These are phyloP conservation scores for Myiagra hebetior DNA, from an alignment of 2,113 vertebrate species.

Conservation along the genomic window DNA sequence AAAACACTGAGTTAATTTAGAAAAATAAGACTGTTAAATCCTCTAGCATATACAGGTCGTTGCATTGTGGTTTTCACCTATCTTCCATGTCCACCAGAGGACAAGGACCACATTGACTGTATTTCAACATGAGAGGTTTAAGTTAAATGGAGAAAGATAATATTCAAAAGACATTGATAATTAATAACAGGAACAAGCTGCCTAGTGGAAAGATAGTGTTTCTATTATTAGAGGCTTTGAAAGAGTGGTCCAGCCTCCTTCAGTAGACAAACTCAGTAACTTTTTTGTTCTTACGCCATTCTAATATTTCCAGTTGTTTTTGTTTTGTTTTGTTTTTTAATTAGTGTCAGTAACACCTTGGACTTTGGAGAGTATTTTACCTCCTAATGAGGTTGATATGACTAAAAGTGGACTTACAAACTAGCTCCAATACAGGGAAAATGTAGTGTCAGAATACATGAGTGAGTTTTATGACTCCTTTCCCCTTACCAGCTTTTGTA, in stretches of 20 bases:
- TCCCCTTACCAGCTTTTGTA: neutral
- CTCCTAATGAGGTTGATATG: neutral
- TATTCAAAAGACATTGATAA: neutral
- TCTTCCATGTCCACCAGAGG: neutral
- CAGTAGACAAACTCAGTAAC: accelerated
- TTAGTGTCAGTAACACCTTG: neutral
- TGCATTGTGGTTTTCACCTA: neutral
- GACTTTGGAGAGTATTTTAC: neutral
- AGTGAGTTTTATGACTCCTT: neutral
- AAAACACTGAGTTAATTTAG: neutral
- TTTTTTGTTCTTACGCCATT: neutral
- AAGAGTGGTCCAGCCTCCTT: neutral
- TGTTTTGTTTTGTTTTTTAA: neutral
- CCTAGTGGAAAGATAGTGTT: neutral
- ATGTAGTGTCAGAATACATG: neutral
- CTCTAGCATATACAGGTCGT: neutral
- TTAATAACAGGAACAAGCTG: neutral
- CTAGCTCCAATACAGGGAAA: neutral
- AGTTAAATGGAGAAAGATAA: neutral
- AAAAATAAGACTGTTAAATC: neutral
- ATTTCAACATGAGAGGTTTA: neutral
- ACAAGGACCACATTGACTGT: neutral
- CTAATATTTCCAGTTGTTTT: neutral
- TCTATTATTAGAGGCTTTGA: neutral
- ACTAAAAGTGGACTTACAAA: neutral